These are phyloP conservation scores for Callipepla squamata DNA, from an alignment of 2,113 vertebrate genomes.

Conservation along the genomic window DNA sequence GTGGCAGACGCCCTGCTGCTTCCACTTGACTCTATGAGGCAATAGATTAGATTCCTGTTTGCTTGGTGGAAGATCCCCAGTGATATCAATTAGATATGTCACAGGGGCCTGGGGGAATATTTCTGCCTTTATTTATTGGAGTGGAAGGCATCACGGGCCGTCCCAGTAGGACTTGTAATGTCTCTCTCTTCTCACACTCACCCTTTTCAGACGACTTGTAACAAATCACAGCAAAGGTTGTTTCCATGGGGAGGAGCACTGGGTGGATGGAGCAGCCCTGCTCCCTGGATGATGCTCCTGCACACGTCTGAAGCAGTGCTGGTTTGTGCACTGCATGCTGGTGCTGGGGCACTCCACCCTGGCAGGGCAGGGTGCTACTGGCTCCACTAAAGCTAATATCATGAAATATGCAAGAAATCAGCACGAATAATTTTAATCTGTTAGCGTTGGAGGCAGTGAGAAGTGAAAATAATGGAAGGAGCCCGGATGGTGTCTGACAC, in stretches of 20 bases:
- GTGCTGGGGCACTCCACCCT: not conserved
- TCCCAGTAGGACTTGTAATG: conserved; percentile 6
- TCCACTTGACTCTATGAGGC: conserved; percentile 66
- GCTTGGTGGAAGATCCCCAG: conserved; percentile 66
- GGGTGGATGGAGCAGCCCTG: not conserved
- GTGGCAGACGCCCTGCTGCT: conserved; percentile 65
- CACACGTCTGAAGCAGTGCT: not conserved
- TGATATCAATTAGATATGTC: conserved; percentile 71
- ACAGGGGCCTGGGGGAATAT: conserved; percentile 51
- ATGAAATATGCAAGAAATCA: not conserved
- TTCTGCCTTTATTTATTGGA: conserved; percentile 58
- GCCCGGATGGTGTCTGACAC: not conserved
- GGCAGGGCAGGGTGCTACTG: fast-evolving
- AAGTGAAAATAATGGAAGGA: not conserved
- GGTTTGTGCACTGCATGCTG: not conserved
- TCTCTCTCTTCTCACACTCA: conserved; percentile 25
- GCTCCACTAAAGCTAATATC: not conserved
- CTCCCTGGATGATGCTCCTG: not conserved
- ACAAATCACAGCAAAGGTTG: conserved; percentile 35
- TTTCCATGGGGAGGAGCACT: not conserved
- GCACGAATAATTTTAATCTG: not conserved
- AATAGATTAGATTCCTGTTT: conserved; percentile 75
- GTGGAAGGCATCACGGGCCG: not conserved
- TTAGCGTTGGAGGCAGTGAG: not conserved
- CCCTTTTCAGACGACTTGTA: conserved; percentile 9